Evolutionary conservation across 2,888 invertebrate genomes (phyloP).

Genomic region (Alviniconcha strummeri): DNA sequence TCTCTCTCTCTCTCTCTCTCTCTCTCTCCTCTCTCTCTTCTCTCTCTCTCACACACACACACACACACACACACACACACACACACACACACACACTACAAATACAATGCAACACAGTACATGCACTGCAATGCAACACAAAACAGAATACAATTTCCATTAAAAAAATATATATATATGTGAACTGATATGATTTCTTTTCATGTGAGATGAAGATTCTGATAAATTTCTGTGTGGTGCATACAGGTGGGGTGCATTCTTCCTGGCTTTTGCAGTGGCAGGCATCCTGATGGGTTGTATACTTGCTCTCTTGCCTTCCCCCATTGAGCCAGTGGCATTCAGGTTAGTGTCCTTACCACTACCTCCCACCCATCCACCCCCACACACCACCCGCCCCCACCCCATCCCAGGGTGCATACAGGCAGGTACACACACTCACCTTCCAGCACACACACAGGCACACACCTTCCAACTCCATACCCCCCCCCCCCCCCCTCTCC

Average conservation of each 20-base stretch:
- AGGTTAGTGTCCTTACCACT: conserved; percentile 6
- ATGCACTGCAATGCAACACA: too few relatives aligned
- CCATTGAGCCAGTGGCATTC: conserved; percentile 54
- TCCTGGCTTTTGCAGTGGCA: conserved; percentile 41
- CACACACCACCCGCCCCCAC: too few relatives aligned
- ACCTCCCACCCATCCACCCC: neutral
- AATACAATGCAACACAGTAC: neutral
- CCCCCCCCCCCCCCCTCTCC: neutral
- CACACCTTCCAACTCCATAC: neutral
- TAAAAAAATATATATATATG: neutral
- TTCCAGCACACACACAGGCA: neutral
- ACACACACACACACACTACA: neutral
- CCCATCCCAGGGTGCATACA: neutral
- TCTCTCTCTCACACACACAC: neutral
- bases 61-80: neutral
- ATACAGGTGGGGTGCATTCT: conserved; percentile 40
- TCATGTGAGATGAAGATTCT: too few relatives aligned
- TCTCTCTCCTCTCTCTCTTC: neutral
- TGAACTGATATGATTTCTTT: too few relatives aligned
- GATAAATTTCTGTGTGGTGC: too few relatives aligned
- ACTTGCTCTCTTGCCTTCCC: conserved; percentile 52
- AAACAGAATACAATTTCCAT: too few relatives aligned
- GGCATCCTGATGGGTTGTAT: conserved; percentile 45
- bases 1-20: neutral
- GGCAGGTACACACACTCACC: neutral